phyloP scores from a whole-genome alignment of 2,888 invertebrate genomes.

The Epirrhoe alternata region DNA sequence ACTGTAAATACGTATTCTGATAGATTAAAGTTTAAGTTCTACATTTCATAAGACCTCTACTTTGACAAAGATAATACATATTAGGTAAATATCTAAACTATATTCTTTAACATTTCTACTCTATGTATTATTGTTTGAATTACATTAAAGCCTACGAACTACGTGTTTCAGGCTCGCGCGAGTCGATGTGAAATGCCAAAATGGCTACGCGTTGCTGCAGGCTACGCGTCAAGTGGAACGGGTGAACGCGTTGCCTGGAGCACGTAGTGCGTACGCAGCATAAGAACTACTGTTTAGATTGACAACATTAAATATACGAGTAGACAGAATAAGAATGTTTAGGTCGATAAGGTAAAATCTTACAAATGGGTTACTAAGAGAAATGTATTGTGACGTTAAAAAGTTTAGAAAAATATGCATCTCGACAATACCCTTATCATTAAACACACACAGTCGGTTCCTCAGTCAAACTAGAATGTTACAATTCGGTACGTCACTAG shows the following conservation, averaged over 20 bases:
- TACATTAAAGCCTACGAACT: too few species aligned
- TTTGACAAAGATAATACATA: slow-evolving; percentile 60
- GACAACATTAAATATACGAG: slow-evolving; percentile 28
- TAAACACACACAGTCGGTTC: slow-evolving; percentile 77
- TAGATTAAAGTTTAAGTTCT: slow-evolving; percentile 49
- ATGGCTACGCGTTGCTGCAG: too few species aligned
- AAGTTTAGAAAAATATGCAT: slow-evolving; percentile 84
- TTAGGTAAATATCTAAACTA: slow-evolving; percentile 58
- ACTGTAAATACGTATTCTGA: slow-evolving; percentile 39
- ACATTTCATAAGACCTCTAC: slow-evolving; percentile 71
- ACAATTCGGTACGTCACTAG: slow-evolving; percentile 52
- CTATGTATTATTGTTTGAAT: too few species aligned
- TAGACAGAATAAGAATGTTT: slow-evolving; percentile 33
- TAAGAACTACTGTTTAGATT: slow-evolving; percentile 36
- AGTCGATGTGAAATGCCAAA: too few species aligned
- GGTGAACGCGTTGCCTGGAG: too few species aligned
- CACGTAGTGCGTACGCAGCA: too few species aligned
- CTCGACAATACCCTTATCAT: slow-evolving; percentile 75
- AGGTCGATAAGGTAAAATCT: slow-evolving; percentile 58
- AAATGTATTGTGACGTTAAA: slow-evolving; percentile 75
- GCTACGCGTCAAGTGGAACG: too few species aligned
- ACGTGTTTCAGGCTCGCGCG: too few species aligned
- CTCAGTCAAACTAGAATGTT: slow-evolving; percentile 74
- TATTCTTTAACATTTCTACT: slow-evolving; percentile 74
- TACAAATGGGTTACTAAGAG: slow-evolving; percentile 71